Percentiles rank a stretch among this genome's conserved stretches.
phyloP scores from a whole-genome alignment of 2,113 vertebrate species.

The Pao palembangensis region DNA sequence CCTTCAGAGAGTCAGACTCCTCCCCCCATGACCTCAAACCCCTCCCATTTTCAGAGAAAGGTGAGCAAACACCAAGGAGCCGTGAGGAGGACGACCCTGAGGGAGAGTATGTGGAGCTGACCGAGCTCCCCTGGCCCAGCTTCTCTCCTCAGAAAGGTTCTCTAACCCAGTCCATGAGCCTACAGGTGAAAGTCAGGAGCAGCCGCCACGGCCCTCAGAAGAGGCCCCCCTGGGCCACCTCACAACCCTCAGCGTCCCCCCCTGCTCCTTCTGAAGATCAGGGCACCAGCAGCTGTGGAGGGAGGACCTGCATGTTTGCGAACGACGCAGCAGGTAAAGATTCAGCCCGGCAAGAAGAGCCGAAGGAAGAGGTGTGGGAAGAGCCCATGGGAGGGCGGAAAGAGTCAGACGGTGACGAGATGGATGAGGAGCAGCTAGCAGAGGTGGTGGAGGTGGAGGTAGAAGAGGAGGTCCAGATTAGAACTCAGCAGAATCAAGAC shows the following conservation, averaged over 20 bases:
- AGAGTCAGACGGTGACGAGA: background rate
- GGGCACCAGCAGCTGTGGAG: background rate
- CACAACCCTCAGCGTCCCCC: slow-evolving; percentile 31
- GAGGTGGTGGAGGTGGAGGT: slow-evolving; percentile 26
- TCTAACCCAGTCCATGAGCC: slow-evolving; percentile 68
- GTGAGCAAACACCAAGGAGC: slow-evolving; percentile 39
- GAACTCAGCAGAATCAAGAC: slow-evolving; percentile 21
- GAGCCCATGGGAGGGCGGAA: background rate
- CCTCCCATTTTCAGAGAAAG: slow-evolving; percentile 15
- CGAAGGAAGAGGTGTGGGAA: background rate
- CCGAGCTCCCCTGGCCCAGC: slow-evolving; percentile 67
- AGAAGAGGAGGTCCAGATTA: slow-evolving; percentile 38
- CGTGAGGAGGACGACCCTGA: slow-evolving; percentile 70
- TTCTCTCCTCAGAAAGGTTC: slow-evolving; percentile 78
- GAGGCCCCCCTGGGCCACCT: too few species aligned
- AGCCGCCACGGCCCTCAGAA: slow-evolving; percentile 6
- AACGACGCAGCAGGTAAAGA: slow-evolving; percentile 24
- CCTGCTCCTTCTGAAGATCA: too few species aligned
- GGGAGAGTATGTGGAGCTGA: slow-evolving; percentile 82
- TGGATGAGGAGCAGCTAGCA: background rate
- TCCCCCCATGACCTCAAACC: slow-evolving; percentile 14
- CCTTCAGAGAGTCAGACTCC: background rate
- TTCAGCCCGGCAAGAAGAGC: too few species aligned
- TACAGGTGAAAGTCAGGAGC: slow-evolving; percentile 55
- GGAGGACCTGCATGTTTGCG: background rate